These are phyloP conservation scores for Ctenosaura bakeri DNA, from an alignment of 2,797 vertebrate genomes.

Conservation along the genomic window DNA sequence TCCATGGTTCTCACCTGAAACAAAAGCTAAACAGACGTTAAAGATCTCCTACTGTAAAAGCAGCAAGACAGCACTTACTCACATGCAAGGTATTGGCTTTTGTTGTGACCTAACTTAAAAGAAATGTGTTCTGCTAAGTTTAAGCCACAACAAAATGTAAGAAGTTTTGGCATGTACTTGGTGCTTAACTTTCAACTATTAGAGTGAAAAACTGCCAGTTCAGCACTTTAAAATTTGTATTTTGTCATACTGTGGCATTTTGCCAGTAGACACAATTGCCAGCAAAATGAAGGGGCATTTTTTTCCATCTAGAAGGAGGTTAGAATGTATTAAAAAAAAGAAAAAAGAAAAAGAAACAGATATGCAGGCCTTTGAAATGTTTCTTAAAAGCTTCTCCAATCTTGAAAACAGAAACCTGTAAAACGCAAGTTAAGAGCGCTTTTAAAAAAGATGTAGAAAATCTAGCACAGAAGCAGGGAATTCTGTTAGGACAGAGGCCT, in stretches of 20 bases:
- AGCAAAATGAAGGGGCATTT: not conserved
- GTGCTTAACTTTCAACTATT: constrained; percentile 32
- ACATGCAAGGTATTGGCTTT: constrained; percentile 63
- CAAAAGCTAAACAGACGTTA: constrained; percentile 88
- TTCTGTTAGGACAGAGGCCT: too few relatives aligned
- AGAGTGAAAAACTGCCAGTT: constrained; percentile 6
- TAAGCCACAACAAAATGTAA: not conserved
- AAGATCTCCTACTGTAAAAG: constrained; percentile 75
- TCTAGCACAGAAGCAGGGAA: not conserved
- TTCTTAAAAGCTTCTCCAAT: not conserved
- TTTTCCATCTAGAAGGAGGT: not conserved
- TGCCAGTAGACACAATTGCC: not conserved
- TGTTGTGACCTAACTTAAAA: constrained; percentile 40
- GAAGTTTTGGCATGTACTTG: constrained; percentile 26
- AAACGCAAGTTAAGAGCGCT: not conserved
- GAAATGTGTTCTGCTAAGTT: not conserved
- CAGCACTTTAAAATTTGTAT: constrained; percentile 10
- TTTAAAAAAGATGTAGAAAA: not conserved
- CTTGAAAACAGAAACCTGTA: not conserved
- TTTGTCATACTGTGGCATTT: not conserved
- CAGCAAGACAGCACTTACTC: constrained; percentile 79
- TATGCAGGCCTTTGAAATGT: not conserved
- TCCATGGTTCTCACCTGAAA: constrained; percentile 89
- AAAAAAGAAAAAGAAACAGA: too few relatives aligned
- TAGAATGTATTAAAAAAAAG: not conserved